Evolutionary conservation across 2,113 vertebrate species (phyloP).

Genomic region (Pterophyllum scalare): DNA sequence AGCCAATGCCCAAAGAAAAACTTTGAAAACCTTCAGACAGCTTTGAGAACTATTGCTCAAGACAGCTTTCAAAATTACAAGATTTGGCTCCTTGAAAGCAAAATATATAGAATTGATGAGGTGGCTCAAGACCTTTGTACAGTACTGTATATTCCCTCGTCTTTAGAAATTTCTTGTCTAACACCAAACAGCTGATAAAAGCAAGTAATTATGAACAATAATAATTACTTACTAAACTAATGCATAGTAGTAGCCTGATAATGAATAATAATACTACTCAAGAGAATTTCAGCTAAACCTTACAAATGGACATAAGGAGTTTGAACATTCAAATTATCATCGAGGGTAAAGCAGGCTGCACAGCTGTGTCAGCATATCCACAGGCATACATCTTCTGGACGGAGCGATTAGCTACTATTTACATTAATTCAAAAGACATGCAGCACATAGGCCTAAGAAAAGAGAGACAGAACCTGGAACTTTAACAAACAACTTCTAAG

Average conservation of each 20-base stretch:
- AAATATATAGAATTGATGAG: not conserved
- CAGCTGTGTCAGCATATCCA: not conserved
- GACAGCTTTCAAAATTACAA: not conserved
- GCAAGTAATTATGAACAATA: not conserved
- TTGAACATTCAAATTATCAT: not conserved
- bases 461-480: not conserved
- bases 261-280: not conserved
- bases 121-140: not conserved
- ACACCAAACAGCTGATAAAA: not conserved
- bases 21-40: not conserved
- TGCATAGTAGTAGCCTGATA: not conserved
- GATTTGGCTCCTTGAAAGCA: not conserved
- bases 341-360: not conserved
- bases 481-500: not conserved
- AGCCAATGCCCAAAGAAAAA: not conserved
- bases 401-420: not conserved
- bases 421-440: not conserved
- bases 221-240: not conserved
- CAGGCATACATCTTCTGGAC: not conserved
- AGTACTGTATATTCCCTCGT: not conserved
- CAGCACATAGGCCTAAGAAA: not conserved
- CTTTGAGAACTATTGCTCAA: not conserved
- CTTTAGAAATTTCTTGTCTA: not conserved
- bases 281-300: not conserved
- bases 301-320: rapidly evolving